These are phyloP conservation scores for Prosopocoilus inquinatus DNA, from an alignment of 2,888 invertebrate genomes.

Conservation along the genomic window DNA sequence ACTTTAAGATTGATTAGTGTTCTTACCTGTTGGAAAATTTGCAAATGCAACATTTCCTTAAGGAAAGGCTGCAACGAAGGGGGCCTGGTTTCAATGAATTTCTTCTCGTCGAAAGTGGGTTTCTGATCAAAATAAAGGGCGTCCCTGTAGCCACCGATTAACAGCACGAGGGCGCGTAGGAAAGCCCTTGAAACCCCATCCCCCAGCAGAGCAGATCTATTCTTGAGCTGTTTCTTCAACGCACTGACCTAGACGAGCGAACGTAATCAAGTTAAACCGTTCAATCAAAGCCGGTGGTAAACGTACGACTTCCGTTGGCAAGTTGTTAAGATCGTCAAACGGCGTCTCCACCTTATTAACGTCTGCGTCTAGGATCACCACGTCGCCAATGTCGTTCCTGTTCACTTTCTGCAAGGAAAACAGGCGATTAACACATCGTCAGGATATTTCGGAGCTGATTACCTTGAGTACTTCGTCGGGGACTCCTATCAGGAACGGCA, in stretches of 20 bases:
- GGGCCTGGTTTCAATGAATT: constrained; percentile 85
- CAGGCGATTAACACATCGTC: background rate
- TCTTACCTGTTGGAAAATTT: constrained; percentile 88
- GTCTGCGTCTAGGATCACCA: constrained; percentile 92
- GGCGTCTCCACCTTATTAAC: constrained; percentile 81
- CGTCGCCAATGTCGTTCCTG: constrained; percentile 86
- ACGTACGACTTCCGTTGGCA: constrained; percentile 87
- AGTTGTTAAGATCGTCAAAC: constrained; percentile 83
- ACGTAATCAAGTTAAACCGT: background rate
- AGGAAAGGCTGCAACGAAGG: constrained; percentile 84
- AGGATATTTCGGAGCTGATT: constrained; percentile 31
- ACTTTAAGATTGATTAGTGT: background rate
- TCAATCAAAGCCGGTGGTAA: background rate
- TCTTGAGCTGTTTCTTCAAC: constrained; percentile 74
- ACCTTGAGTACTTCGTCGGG: constrained; percentile 82
- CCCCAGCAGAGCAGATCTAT: constrained; percentile 74
- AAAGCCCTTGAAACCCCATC: constrained; percentile 94
- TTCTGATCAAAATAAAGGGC: constrained; percentile 76
- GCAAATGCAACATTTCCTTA: constrained; percentile 84
- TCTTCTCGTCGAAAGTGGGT: constrained; percentile 83
- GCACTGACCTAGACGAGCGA: constrained; percentile 60
- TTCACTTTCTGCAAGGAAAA: constrained; percentile 64
- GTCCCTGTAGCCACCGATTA: constrained; percentile 93
- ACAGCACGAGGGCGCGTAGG: constrained; percentile 83
- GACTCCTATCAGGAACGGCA: constrained; percentile 97